Base-by-base conservation (phyloP, 2,113 vertebrate species). In the Platycercus adscitus region DNA sequence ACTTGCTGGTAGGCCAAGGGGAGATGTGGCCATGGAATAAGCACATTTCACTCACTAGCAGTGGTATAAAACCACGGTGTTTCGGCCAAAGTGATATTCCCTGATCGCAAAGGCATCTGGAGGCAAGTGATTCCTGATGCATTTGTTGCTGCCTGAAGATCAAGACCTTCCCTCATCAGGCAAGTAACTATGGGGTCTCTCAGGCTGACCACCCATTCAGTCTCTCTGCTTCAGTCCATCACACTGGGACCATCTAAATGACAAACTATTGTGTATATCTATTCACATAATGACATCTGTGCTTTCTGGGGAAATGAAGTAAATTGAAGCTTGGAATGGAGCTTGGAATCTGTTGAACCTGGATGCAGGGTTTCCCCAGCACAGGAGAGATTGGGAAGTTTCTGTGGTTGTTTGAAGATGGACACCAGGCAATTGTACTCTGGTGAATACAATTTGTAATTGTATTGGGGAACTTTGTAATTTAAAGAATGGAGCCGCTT, bases 111-210 rank as follows among this genome's bases (percentile, higher is more conserved):
- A 31, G 18, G 2, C 61, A 47, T 29, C 56, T 41, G 63, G 5
- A n/a, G 1, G 2, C 20, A 41, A n/a, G 29, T 4, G 1, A 31
- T 50, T 79, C 21, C 18, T 25, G 2, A 13, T 1, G 2, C 1
- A 5, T 58, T 39, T 91, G 11, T 10, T 55, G 19, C 44, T 41
- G 13, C 18, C 35, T 56, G 53, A 81, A 26, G 35, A 70, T 11
- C 46, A 46, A 85, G 65, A 73, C 17, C 19, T 8, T 69, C 13
- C 13, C 25, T 86, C 1, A 1, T 33, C 55, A 66, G 86, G 86
- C 46, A 85, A 25, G 89, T 88, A 75, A 17, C 10, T 52, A 1
- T 4, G 35, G 18, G 17, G 2, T 43, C 8, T 43, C 23, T 24
- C 56, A 49, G 75, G n/a, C 2, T 52, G 58, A 3, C 44, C 21